phyloP scores from a whole-genome alignment of 2,888 invertebrate species.

The Chouioia cunea region DNA sequence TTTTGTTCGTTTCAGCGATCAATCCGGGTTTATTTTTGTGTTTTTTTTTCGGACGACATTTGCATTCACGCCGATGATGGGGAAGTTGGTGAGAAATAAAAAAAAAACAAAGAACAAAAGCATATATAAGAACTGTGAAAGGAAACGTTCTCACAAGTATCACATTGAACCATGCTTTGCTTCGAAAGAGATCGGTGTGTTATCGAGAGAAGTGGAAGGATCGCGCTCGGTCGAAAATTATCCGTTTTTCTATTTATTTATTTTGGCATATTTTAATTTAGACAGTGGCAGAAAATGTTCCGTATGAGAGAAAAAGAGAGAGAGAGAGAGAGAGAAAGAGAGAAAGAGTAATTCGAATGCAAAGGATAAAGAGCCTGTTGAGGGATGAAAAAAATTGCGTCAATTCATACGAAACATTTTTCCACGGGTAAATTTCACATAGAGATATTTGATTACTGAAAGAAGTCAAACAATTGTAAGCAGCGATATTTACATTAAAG shows the following conservation, averaged over 20 bases:
- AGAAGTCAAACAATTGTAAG: slow-evolving; percentile 64
- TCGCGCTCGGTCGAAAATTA: slow-evolving; percentile 33
- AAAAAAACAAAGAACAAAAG: slow-evolving; percentile 76
- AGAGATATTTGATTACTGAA: slow-evolving; percentile 26
- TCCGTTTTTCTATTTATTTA: too few relatives aligned
- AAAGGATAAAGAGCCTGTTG: too few relatives aligned
- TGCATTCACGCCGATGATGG: not conserved
- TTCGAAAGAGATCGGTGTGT: slow-evolving; percentile 42
- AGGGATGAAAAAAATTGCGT: too few relatives aligned
- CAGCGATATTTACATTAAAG: slow-evolving; percentile 74
- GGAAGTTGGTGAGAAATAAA: slow-evolving; percentile 63
- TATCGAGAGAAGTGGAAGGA: slow-evolving; percentile 36
- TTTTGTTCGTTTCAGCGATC: slow-evolving; percentile 4
- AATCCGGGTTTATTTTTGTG: slow-evolving; percentile 6
- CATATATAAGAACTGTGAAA: slow-evolving; percentile 90
- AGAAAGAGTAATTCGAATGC: too few relatives aligned
- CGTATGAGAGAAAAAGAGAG: not conserved
- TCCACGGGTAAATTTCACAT: slow-evolving; percentile 14
- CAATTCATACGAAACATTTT: slow-evolving; percentile 24
- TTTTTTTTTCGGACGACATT: slow-evolving; percentile 1
- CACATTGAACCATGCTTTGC: slow-evolving; percentile 71
- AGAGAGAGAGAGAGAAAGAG: too few relatives aligned
- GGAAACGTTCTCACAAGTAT: slow-evolving; percentile 81
- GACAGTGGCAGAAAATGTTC: slow-evolving; percentile 18
- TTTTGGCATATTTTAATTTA: slow-evolving; percentile 29